A percentile compares a stretch with the other conserved stretches of the same genome.
Conservation (phyloP, 2,113 vertebrate genomes). For the Albula goreensis region DNA sequence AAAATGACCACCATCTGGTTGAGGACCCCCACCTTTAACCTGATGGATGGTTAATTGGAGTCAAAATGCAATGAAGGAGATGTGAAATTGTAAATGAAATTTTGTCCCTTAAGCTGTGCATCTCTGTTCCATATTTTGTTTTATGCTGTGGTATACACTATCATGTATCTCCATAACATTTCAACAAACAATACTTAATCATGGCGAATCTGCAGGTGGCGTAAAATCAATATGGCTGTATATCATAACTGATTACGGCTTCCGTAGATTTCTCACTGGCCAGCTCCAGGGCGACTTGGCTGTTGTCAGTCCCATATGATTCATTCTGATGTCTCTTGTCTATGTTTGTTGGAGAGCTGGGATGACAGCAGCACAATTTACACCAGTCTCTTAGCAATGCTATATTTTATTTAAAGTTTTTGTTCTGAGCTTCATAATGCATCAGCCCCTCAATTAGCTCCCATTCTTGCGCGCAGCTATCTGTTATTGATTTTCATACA, state of each 20-base stretch:
- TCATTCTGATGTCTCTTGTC: not conserved
- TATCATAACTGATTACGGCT: not conserved
- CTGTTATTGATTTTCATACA: not conserved
- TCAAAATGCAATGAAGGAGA: too few species aligned
- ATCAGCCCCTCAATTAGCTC: not conserved
- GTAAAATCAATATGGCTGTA: not conserved
- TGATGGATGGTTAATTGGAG: too few species aligned
- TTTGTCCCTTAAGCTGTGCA: too few species aligned
- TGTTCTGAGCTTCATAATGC: not conserved
- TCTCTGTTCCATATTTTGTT: too few species aligned
- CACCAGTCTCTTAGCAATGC: not conserved
- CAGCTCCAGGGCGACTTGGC: not conserved
- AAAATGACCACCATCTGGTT: too few species aligned
- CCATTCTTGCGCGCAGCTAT: too few species aligned
- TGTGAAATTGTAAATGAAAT: too few species aligned
- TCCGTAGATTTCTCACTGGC: not conserved
- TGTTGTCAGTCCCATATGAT: not conserved
- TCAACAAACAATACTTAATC: too few species aligned
- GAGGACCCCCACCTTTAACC: too few species aligned
- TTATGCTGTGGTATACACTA: too few species aligned
- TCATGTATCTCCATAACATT: too few species aligned
- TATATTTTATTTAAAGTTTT: not conserved
- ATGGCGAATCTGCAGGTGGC: too few species aligned
- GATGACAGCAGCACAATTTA: not conserved
- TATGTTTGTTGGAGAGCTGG: not conserved